Base-by-base conservation (phyloP, 2,888 invertebrate species). In the Macropis europaea region DNA sequence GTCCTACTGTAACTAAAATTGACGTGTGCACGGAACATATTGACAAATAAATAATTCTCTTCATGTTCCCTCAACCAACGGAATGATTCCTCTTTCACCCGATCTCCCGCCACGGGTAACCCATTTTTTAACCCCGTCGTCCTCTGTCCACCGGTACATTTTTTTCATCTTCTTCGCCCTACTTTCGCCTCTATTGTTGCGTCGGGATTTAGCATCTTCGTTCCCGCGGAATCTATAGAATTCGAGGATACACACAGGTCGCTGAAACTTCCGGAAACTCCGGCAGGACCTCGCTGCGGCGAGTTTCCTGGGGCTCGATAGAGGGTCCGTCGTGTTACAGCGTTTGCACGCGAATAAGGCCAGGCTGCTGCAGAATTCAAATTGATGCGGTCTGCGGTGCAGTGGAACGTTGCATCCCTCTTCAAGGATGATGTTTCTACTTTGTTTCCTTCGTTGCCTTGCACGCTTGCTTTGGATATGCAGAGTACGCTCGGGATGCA, bases 321-420 rank as follows among this genome's bases (percentile, higher is more conserved):
- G n/a, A 22, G n/a, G n/a, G 48, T 36, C 43, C 43, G 7, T 22
- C 22, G 28, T 36, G 19, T 59, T 42, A 15, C 17, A 28, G 24
- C 4, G 11, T 40, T 38, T 13, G 7, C 30, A 36, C 50, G 26
- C 34, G 48, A 75, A 64, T 45, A 56, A 28, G 43, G 32, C 19
- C 24, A 6, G 24, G 30, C n/a, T 36, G 48, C 30, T 43, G 56
- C 56, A 50, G 50, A 62, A 69, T 72, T 72, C 45, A 57, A 57
- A 69, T 62, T 47, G 40, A 42, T 36, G 45, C 38, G 45, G 61
- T 47, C 26, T 42, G 17, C 5, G 62, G 40, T 17, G 56, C 54
- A 28, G 30, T 26, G 34, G 13, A 34, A 26, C 30, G 36, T 36
- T 54, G 42, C 43, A n/a, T 0, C 36, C 6, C 11, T 19, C 45